Evolutionary conservation across 2,113 vertebrate genomes (phyloP).

Genomic region (Lynx canadensis): DNA sequence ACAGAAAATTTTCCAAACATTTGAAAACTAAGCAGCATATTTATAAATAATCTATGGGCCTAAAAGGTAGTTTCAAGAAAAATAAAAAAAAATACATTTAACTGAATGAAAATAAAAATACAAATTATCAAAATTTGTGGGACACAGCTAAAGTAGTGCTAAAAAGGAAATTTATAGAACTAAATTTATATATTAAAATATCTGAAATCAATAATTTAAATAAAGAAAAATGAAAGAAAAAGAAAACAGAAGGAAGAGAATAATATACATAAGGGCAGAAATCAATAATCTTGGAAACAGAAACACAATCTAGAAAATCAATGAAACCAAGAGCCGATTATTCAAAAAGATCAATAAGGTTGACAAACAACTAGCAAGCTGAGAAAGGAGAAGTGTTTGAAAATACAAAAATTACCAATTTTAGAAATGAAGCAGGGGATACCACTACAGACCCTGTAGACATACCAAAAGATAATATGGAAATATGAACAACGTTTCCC

Average conservation of each 20-base stretch:
- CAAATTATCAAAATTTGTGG: neutral
- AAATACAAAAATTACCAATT: neutral
- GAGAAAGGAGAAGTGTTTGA: neutral
- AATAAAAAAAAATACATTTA: neutral
- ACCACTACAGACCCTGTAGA: neutral
- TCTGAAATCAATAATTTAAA: slow-evolving; percentile 19
- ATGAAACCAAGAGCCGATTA: neutral
- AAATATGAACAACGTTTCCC: neutral
- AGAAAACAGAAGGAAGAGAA: neutral
- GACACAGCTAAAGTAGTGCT: neutral
- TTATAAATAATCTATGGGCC: neutral
- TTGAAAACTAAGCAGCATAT: neutral
- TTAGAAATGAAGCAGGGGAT: neutral
- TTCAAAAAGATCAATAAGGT: slow-evolving; percentile 36
- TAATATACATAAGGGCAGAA: slow-evolving; percentile 15
- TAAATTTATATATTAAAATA: neutral
- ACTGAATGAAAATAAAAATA: neutral
- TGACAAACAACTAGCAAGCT: neutral
- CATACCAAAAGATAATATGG: neutral
- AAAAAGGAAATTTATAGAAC: neutral
- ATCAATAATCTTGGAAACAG: slow-evolving; percentile 3
- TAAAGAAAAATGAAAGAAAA: neutral
- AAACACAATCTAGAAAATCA: slow-evolving; percentile 28
- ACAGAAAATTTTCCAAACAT: neutral
- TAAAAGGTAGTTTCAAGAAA: neutral